phyloP scores from a whole-genome alignment of 2,113 vertebrate species.

The Chamaetylas fuelleborni region DNA sequence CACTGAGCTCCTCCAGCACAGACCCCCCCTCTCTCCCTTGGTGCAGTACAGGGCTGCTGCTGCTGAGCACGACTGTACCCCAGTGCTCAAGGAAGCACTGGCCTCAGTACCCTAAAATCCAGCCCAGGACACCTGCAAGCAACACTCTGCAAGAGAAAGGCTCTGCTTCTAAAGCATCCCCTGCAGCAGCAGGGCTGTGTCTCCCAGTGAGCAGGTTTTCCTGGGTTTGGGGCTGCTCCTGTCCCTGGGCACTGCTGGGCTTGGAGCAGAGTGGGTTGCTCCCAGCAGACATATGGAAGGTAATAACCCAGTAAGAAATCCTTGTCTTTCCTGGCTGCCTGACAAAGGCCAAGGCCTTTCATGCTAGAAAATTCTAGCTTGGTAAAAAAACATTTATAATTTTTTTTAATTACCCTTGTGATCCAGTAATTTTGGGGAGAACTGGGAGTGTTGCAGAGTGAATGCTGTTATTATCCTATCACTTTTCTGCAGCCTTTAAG shows the following conservation, averaged over 20 bases:
- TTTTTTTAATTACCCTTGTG: slow-evolving; percentile 73
- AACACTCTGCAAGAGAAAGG: neutral
- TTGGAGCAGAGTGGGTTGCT: neutral
- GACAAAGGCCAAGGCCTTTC: slow-evolving; percentile 38
- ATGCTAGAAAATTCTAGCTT: slow-evolving; percentile 55
- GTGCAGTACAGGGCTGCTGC: neutral
- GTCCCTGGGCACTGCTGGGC: neutral
- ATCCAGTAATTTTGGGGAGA: slow-evolving; percentile 65
- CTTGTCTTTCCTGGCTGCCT: neutral
- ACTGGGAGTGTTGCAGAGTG: slow-evolving; percentile 27
- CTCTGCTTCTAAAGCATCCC: neutral
- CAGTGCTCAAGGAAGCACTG: neutral
- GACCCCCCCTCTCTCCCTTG: neutral
- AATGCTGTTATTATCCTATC: slow-evolving; percentile 75
- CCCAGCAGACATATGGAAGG: neutral
- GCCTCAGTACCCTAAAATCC: neutral
- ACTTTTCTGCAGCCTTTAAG: slow-evolving; percentile 62
- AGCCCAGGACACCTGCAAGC: neutral
- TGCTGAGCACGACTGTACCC: accelerated
- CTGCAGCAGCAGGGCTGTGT: neutral
- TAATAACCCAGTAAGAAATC: neutral
- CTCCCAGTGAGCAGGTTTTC: neutral
- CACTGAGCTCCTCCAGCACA: neutral
- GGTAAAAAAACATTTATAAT: slow-evolving; percentile 65
- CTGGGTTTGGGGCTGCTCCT: neutral